Base-by-base conservation (phyloP, 2,797 vertebrate species). In the Naso thynnoides region DNA sequence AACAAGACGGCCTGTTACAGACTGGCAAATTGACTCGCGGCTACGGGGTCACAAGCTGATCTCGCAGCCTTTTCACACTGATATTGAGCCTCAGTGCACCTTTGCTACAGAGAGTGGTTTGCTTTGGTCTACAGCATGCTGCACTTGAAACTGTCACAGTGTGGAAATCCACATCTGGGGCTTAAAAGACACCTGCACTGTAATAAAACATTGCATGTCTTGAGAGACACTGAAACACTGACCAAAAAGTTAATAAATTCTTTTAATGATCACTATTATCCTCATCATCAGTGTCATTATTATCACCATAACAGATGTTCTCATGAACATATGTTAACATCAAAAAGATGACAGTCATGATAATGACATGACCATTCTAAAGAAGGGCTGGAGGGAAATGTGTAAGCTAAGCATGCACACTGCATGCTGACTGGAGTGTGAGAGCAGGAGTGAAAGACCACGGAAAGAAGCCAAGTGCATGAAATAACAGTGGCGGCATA, bases 1-100 rank as follows among this genome's bases (percentile, higher is more conserved):
- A 85, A 81, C 64, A 84, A 87, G 80, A 81, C 63, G 24, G 75
- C 58, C 77, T 83, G 85, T 88, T 91, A 91, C 87, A 72, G 76
- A 78, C 68, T 67, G 68, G 82, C 78, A 89, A 86, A 91, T 82
- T 85, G 73, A 92, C 76, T 85, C 44, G 81, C 31, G 56, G 86
- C 78, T 76, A 75, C 47, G 6, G 70, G 86, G 73, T 87, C 79
- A 83, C 62, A 23, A 61, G 62, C 68, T 84, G 80, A 72, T 84
- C 74, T 70, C 67, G 38, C 60, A 65, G 73, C 50, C 53, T 82
- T 83, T 89, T 78, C 65, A 73, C 61, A 59, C 78, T 76, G 36
- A 67, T 55, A 66, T 56, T 66, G 73, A 86, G 84, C 78, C 49
- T 66, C 33, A 24, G 31, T 19, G 52, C 61, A 36, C 13, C 33